Base-by-base conservation (phyloP, 2,113 vertebrate species). In the Antechinus stuartii region DNA sequence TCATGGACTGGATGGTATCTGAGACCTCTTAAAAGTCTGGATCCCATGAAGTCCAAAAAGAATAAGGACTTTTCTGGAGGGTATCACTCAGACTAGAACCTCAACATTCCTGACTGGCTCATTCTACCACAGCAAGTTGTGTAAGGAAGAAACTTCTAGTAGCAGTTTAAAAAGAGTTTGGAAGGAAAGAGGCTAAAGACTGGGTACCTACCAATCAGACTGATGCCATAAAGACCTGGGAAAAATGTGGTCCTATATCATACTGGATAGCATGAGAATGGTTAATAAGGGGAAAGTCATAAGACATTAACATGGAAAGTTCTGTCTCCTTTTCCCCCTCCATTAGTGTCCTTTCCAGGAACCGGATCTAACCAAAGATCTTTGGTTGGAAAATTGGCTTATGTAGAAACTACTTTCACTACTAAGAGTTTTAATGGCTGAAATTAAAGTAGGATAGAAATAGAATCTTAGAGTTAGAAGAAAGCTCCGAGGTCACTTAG, bases 211-310 rank as follows among this genome's bases (percentile, higher is more conserved):
- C 89, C 27, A 2, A 8, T 92, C 90, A 90, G 24, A 24, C 50
- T 90, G 49, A n/a, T 92, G 2, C 30, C 35, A 23, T n/a, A 42
- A 42, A 91, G n/a, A 8, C 8, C 56, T 24, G 46, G 16, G 57
- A 26, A 27, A 57, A n/a, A 54, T 8, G 23, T 27, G 90, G 9
- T n/a, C 92, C 91, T 92, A 26, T 35, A 22, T 23, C 57, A 0
- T 27, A 52, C 24, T 26, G n/a, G 35, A 11, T 91, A 46, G 49
- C 2, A 0, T 0, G 47, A 35, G 25, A 22, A 90, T 11, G 53
- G 55, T 76, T 91, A 91, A 54, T 90, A 94, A 93, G 25, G n/a
- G 46, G n/a, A 56, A 90, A 97, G 61, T 27, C 46, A 35, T 90
- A 84, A 24, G 92, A 76, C 0, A 10, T 56, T 61, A 90, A 91